Base-by-base conservation (phyloP, 2,888 invertebrate genomes). In the Dynastes grantii region DNA sequence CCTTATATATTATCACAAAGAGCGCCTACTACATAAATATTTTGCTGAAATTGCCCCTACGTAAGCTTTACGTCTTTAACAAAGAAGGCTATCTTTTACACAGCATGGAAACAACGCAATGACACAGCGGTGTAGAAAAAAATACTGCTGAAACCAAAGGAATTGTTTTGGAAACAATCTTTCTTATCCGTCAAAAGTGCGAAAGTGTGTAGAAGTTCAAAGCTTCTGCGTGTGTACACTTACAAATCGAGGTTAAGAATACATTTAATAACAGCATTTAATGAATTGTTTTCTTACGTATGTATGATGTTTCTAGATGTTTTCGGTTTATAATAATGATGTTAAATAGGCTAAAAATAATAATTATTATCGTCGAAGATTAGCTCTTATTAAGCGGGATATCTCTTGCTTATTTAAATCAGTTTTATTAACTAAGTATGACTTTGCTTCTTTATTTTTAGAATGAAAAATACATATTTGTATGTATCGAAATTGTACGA, bases 211-310 rank as follows among this genome's bases (percentile, higher is more conserved):
- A n/a, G 45, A 45, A 53, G 53, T 16, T 53, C 53, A 53, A 53
- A 53, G 53, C 16, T 16, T 53, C n/a, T 16, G n/a, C 16, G 53
- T 53, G 53, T n/a, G 16, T 53, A 53, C 53, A 53, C n/a, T 5
- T 16, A 53, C 16, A 3, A 16, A 53, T 53, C 53, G 16, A 16
- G 53, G 53, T 53, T 53, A 53, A 53, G 13, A 53, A 16, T 53
- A 53, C 16, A 53, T 53, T 11, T n/a, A 16, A 45, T 8, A 45
- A 45, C 32, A 37, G 4, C 32, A 53, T n/a, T 53, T 53, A 16
- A 16, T 53, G 4, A 53, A 53, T 53, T 53, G 53, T 53, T 53
- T 16, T n/a, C 53, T 53, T 53, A 53, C 53, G 53, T 53, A 53
- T 16, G 53, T 53, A 53, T 16, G 53, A 16, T 53, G 53, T 45